Evolutionary conservation across 2,888 invertebrate genomes (phyloP).

Genomic region (Congeria kusceri): DNA sequence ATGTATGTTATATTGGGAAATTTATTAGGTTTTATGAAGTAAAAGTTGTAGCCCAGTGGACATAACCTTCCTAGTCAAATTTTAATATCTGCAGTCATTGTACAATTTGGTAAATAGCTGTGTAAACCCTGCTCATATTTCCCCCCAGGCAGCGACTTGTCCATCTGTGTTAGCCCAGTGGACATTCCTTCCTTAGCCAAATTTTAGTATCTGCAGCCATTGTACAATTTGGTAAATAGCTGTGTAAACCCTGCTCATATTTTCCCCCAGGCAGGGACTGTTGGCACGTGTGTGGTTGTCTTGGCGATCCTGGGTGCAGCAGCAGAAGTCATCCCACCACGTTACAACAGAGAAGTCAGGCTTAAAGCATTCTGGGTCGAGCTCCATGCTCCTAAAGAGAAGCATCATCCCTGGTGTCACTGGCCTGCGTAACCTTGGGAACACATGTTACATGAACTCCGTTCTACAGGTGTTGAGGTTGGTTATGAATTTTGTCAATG

Average conservation of each 20-base stretch:
- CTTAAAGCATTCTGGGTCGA: slow-evolving; percentile 27
- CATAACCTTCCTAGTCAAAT: no score
- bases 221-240: no score
- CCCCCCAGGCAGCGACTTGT: slow-evolving; percentile 75
- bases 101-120: no score
- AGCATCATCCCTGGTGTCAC: slow-evolving; percentile 83
- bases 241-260: not conserved
- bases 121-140: not conserved
- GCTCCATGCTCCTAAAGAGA: slow-evolving; percentile 61
- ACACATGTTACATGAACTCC: slow-evolving; percentile 85
- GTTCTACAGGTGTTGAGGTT: slow-evolving; percentile 84
- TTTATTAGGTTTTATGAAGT: no score
- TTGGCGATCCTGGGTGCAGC: slow-evolving; percentile 68
- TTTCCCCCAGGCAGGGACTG: slow-evolving; percentile 72
- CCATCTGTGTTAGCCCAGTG: no score
- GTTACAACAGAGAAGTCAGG: slow-evolving; percentile 9
- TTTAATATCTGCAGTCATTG: no score
- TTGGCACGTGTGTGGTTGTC: slow-evolving; percentile 76
- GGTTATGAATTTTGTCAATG: no score
- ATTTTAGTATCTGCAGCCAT: no score
- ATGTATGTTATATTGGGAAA: no score
- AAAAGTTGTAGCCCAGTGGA: no score
- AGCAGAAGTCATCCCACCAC: slow-evolving; percentile 33
- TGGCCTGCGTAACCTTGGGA: slow-evolving; percentile 85
- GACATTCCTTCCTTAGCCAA: no score